A percentile compares a stretch with the other conserved stretches of the same genome.
phyloP scores from a whole-genome alignment of 2,113 vertebrate species.

The Diadophis punctatus region DNA sequence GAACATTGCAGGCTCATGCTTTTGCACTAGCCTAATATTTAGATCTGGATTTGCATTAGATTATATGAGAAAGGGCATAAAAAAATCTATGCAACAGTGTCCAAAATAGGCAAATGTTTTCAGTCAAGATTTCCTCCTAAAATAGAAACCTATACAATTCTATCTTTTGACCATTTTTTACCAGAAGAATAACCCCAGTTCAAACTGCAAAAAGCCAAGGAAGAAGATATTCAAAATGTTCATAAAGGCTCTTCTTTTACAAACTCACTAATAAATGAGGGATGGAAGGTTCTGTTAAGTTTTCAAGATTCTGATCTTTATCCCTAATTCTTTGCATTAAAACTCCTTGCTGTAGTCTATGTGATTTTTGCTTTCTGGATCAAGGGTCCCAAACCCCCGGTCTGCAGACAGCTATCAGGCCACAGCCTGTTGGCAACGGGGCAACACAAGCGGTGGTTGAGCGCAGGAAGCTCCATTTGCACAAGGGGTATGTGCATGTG shows the following conservation, averaged over 20 bases:
- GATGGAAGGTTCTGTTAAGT: background rate
- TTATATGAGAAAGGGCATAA: background rate
- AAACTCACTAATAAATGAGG: background rate
- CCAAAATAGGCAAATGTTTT: background rate
- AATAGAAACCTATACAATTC: background rate
- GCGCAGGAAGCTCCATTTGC: background rate
- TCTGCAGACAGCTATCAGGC: background rate
- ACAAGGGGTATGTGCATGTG: background rate
- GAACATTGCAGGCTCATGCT: background rate
- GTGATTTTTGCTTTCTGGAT: background rate
- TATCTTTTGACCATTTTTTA: background rate
- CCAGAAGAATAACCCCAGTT: background rate
- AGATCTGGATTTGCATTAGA: background rate
- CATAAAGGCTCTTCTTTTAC: background rate
- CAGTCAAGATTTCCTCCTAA: background rate
- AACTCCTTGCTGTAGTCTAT: background rate
- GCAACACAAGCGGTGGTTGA: background rate
- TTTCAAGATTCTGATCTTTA: background rate
- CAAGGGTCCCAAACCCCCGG: background rate
- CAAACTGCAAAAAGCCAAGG: background rate
- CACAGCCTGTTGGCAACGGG: background rate
- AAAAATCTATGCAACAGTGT: background rate
- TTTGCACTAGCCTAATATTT: background rate
- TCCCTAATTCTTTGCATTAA: background rate
- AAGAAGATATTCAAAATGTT: background rate